A percentile compares a stretch with the other conserved stretches of the same genome.
These are phyloP conservation scores for Scrobipalpa costella DNA, from an alignment of 2,888 invertebrate species.

Conservation along the genomic window DNA sequence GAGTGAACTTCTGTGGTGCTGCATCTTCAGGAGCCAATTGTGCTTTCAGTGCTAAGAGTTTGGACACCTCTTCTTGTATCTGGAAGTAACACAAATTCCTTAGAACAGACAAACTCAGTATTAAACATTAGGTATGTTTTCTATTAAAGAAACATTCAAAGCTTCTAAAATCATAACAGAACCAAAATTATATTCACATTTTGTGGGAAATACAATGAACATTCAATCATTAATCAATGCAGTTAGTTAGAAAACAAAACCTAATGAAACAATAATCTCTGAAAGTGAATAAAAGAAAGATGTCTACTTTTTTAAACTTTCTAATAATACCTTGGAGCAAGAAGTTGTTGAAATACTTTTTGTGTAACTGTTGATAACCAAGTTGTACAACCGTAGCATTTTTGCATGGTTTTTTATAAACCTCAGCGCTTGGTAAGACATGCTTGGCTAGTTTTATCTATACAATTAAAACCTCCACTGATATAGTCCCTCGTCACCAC, in stretches of 20 bases:
- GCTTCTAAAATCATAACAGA: no score
- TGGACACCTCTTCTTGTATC: slow-evolving; percentile 93
- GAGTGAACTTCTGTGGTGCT: slow-evolving; percentile 87
- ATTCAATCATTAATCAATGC: no score
- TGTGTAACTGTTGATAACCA: slow-evolving; percentile 51
- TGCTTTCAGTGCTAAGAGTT: slow-evolving; percentile 89
- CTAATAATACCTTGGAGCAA: slow-evolving; percentile 65
- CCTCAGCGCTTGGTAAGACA: slow-evolving; percentile 59
- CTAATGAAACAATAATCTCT: neutral
- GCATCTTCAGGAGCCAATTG: slow-evolving; percentile 83
- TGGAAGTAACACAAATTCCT: slow-evolving; percentile 57
- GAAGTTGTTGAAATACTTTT: slow-evolving; percentile 69
- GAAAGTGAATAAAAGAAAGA: neutral
- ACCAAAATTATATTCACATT: no score
- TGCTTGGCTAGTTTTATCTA: slow-evolving; percentile 52
- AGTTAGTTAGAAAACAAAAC: no score
- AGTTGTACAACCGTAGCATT: slow-evolving; percentile 55
- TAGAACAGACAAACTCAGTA: no score
- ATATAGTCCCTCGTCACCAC: slow-evolving; percentile 71
- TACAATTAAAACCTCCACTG: slow-evolving; percentile 41
- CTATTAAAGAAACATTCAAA: no score
- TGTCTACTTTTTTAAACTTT: neutral
- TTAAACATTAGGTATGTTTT: neutral
- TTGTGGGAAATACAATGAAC: no score
- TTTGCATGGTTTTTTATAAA: slow-evolving; percentile 51